A percentile compares a stretch with the other conserved stretches of the same genome.
phyloP scores from a whole-genome alignment of 2,888 invertebrate species.

The Phania funesta region DNA sequence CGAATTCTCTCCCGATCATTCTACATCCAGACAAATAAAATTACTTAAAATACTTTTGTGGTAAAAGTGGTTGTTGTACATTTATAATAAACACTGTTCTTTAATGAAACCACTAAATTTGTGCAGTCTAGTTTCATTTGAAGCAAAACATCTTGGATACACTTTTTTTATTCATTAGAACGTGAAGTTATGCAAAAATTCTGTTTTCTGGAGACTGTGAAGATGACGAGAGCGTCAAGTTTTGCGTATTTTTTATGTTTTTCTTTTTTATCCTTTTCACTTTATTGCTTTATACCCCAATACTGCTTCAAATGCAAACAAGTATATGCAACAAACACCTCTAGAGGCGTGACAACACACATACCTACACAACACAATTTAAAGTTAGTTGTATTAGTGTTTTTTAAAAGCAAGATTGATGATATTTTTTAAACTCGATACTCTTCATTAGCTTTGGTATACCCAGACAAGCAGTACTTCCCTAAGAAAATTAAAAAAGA shows the following conservation, averaged over 20 bases:
- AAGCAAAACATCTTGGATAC: conserved; percentile 6
- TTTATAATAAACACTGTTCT: background rate
- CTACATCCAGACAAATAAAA: background rate
- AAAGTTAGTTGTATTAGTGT: background rate
- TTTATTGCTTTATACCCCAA: no score
- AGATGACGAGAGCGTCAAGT: conserved; percentile 51
- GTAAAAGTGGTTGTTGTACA: background rate
- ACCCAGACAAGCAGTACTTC: background rate
- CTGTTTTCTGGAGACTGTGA: conserved; percentile 54
- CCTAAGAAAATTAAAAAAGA: conserved; percentile 46
- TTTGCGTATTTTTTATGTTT: background rate
- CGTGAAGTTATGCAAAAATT: conserved; percentile 55
- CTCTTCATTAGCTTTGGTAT: background rate
- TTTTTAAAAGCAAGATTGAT: conserved; percentile 53
- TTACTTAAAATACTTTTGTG: background rate
- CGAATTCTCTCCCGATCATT: background rate
- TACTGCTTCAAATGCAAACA: background rate
- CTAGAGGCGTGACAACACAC: no score
- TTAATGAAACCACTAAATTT: background rate
- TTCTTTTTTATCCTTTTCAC: background rate
- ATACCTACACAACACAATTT: background rate
- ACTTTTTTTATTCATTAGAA: conserved; percentile 49
- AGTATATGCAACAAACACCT: no score
- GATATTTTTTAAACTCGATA: conserved; percentile 35
- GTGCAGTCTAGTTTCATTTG: conserved; percentile 20